These are phyloP conservation scores for Romanogobio albipinnatus DNA, from an alignment of 2,113 vertebrate genomes.

Conservation along the genomic window DNA sequence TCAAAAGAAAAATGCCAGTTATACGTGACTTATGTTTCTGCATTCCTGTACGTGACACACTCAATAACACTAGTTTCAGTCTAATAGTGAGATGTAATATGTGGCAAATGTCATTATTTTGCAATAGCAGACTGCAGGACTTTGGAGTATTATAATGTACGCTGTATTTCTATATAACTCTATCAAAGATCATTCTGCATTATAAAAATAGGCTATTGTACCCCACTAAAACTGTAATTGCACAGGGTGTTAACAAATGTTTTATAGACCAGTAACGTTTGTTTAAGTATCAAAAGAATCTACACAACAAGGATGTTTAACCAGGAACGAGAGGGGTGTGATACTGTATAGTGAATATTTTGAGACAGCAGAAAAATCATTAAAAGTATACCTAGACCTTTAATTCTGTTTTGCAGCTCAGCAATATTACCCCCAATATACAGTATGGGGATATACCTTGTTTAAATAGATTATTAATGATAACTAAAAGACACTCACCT, in stretches of 20 bases:
- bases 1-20: too few species aligned
- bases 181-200: background rate
- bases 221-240: background rate
- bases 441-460: background rate
- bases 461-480: too few species aligned
- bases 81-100: background rate
- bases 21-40: constrained; percentile 8
- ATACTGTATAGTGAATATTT: background rate
- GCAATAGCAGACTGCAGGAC: background rate
- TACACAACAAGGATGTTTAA: constrained; percentile 31
- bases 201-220: background rate
- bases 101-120: constrained; percentile 23
- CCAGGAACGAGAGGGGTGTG: background rate
- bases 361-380: background rate
- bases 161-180: background rate
- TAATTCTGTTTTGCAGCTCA: background rate
- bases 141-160: background rate
- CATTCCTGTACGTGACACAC: constrained; percentile 18
- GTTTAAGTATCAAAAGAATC: background rate
- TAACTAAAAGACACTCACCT: constrained; percentile 64
- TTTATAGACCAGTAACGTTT: background rate
- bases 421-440: too few species aligned
- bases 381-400: background rate
- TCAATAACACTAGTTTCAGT: background rate
- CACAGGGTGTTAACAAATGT: background rate